Conservation (phyloP, 2,113 vertebrate species). For the Alaudala cheleensis region DNA sequence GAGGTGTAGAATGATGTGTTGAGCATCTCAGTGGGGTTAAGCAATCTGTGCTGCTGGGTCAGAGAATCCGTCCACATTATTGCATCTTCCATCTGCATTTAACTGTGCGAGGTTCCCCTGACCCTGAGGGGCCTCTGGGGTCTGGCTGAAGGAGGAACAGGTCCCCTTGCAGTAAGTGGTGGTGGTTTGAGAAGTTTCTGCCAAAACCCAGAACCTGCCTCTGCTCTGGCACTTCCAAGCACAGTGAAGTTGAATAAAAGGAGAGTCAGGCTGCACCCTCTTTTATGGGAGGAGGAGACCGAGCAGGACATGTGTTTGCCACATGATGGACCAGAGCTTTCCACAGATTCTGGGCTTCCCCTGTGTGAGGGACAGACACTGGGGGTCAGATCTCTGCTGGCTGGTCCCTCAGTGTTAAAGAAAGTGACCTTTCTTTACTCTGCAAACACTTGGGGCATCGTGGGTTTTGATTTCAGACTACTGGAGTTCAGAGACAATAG, state of each 20-base stretch:
- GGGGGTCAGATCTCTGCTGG: neutral
- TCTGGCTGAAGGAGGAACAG: neutral
- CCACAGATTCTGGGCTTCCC: neutral
- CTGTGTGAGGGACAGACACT: neutral
- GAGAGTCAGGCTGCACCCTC: neutral
- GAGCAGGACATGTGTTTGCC: fast-evolving
- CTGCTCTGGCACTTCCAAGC: neutral
- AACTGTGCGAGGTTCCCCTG: neutral
- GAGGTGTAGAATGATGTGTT: fast-evolving
- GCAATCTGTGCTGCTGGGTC: neutral
- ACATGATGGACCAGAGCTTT: neutral
- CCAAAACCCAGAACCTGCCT: neutral
- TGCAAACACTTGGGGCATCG: neutral
- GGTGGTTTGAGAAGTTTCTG: neutral
- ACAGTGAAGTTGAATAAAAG: neutral
- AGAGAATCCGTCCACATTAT: neutral
- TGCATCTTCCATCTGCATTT: neutral
- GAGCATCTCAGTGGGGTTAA: neutral
- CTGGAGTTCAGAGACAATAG: neutral
- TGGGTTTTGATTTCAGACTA: neutral
- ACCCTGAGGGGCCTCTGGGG: neutral
- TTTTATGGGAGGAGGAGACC: neutral
- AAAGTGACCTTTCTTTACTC: neutral
- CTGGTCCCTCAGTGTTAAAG: neutral
- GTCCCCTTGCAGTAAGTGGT: neutral